Evolutionary conservation across 2,888 invertebrate genomes (phyloP), one percentile per base, ranked within the genome.

Genomic region (Drosophila paranaensis): DNA sequence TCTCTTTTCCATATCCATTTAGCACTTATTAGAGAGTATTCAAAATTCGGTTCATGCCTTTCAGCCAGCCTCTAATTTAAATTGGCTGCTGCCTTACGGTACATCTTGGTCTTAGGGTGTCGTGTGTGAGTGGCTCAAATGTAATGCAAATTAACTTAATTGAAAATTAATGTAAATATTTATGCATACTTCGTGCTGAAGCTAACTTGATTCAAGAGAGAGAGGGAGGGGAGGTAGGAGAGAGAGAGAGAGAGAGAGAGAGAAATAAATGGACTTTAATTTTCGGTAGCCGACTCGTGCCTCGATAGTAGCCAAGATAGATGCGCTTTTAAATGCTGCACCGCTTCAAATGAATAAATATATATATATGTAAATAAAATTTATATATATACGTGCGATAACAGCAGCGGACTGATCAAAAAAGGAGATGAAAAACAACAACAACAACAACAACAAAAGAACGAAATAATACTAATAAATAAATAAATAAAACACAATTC

Each of bases 141-240:
- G 71, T 57, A 77, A 83, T 88, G 83, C 86, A 85, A 88, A 88
- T 86, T 63, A 57, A 65, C 65, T 82, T 86, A 81, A 87, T 84
- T 84, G 79, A 81, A 84, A 87, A 87, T 81, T 71, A 87, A 83
- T 87, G 79, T 87, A 87, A 83, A 87, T 81, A 83, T 83, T 71
- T 71, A 81, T 75, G 81, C 76, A 79, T 69, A 64, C 40, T 42
- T 58, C 20, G 60, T 54, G 63, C 45, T 63, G 70, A 39, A 51
- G 33, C 16, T 56, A 65, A 66, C 69, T 70, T 64, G 79, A 72
- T 70, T 58, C 46, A n/a, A 20, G 27, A 46, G 46, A 16, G 5
- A 5, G 10, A 20, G 46, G 27, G 27, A n/a, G n/a, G n/a, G n/a
- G n/a, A n/a, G n/a, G n/a, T n/a, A n/a, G n/a, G n/a, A 27, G 46